Conservation (phyloP, 2,888 invertebrate species). For the Sinelater perroti region DNA sequence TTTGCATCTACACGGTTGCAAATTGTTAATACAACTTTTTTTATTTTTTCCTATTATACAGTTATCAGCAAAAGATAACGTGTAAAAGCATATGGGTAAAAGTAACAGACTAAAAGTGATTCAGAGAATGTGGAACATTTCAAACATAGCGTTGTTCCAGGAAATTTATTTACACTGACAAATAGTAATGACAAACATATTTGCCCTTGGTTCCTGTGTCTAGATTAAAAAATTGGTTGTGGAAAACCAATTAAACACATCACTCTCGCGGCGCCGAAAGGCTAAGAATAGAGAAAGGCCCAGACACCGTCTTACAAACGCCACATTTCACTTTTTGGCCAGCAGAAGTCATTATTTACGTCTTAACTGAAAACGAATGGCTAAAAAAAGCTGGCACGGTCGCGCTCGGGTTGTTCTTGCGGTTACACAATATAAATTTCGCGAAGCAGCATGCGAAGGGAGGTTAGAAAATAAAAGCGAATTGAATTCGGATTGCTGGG, state of each 20-base stretch:
- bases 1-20: no score
- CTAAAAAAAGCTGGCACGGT: background rate
- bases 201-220: conserved; percentile 4
- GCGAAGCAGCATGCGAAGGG: conserved; percentile 1
- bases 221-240: conserved; percentile 27
- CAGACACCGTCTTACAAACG: background rate
- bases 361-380: conserved; percentile 15
- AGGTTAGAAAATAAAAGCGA: conserved; percentile 13
- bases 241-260: conserved; percentile 29
- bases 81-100: no score
- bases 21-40: no score
- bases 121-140: no score
- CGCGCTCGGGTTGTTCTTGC: conserved; percentile 9
- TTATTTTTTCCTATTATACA: no score
- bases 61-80: no score
- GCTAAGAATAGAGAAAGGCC: conserved; percentile 21
- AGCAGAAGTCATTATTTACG: conserved; percentile 15
- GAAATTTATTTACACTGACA: conserved; percentile 16
- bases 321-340: conserved; percentile 12
- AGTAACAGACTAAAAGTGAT: no score
- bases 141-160: background rate
- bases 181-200: background rate
- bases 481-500: conserved; percentile 13
- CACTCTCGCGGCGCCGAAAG: conserved; percentile 19
- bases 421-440: conserved; percentile 21